Evolutionary conservation across 2,888 invertebrate genomes (phyloP).

Genomic region (Hipparchia sbordonii): DNA sequence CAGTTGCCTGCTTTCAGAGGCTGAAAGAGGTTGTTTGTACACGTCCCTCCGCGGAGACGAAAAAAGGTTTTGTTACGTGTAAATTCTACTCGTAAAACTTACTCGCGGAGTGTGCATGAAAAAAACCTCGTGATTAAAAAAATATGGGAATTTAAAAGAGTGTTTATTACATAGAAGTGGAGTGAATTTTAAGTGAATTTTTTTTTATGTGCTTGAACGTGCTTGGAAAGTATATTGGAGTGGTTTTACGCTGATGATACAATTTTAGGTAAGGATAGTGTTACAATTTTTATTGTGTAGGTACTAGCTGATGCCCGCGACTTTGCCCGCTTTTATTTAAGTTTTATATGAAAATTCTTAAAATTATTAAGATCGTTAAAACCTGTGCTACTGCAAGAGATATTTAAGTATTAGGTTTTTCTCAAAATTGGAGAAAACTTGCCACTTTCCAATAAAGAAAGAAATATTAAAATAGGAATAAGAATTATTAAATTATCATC

Average conservation of each 20-base stretch:
- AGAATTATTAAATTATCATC: too few relatives aligned
- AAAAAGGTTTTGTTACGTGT: slow-evolving; percentile 11
- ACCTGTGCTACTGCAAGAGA: too few relatives aligned
- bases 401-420: too few relatives aligned
- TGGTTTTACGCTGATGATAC: not conserved
- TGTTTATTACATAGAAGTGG: not conserved
- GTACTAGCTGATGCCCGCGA: too few relatives aligned
- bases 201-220: not conserved
- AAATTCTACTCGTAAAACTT: slow-evolving; percentile 17
- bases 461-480: too few relatives aligned
- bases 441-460: too few relatives aligned
- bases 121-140: slow-evolving; percentile 14
- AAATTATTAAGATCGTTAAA: too few relatives aligned
- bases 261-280: slow-evolving; percentile 2
- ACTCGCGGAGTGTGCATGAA: not conserved
- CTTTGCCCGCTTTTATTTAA: too few relatives aligned
- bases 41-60: not conserved
- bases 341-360: too few relatives aligned
- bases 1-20: slow-evolving; percentile 17
- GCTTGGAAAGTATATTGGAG: not conserved
- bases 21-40: slow-evolving; percentile 8
- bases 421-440: too few relatives aligned
- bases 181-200: slow-evolving; percentile 3
- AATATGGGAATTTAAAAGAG: not conserved
- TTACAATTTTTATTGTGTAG: too few relatives aligned